phyloP scores from a whole-genome alignment of 2,888 invertebrate genomes.

The Plagodis pulveraria region DNA sequence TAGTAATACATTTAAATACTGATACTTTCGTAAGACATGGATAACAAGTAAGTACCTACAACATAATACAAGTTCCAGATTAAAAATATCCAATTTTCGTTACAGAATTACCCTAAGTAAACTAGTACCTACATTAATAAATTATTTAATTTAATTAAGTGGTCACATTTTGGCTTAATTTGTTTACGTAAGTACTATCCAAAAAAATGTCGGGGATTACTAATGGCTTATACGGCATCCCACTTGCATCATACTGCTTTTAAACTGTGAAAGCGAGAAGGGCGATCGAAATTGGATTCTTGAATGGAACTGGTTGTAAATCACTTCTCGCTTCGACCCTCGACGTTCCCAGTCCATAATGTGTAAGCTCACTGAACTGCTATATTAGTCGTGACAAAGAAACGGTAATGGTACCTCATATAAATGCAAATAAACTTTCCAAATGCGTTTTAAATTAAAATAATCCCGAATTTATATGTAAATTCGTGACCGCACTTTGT shows the following conservation, averaged over 20 bases:
- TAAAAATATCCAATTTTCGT: conserved; percentile 37
- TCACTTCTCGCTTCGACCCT: conserved; percentile 42
- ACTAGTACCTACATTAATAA: conserved; percentile 73
- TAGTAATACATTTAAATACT: conserved; percentile 4
- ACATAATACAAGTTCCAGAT: conserved; percentile 15
- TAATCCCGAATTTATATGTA: conserved; percentile 82
- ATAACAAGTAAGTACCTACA: neutral
- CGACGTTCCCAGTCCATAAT: conserved; percentile 46
- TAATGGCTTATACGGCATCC: conserved; percentile 26
- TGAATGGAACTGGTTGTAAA: conserved; percentile 39
- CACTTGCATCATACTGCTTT: conserved; percentile 23
- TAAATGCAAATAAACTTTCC: conserved; percentile 80
- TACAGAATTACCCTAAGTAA: conserved; percentile 51
- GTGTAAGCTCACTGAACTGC: conserved; percentile 70
- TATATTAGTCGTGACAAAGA: conserved; percentile 74
- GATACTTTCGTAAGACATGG: conserved; percentile 3
- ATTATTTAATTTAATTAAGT: conserved; percentile 83
- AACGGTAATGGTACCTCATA: conserved; percentile 74
- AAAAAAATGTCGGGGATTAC: conserved; percentile 31
- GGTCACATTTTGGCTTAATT: conserved; percentile 59
- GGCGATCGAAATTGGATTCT: conserved; percentile 30
- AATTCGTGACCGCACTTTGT: conserved; percentile 80
- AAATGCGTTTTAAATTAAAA: conserved; percentile 83
- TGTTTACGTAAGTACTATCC: conserved; percentile 51
- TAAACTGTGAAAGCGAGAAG: conserved; percentile 25